Base-by-base conservation (phyloP, 2,888 invertebrate species). In the Drepanosiphum platanoidis region DNA sequence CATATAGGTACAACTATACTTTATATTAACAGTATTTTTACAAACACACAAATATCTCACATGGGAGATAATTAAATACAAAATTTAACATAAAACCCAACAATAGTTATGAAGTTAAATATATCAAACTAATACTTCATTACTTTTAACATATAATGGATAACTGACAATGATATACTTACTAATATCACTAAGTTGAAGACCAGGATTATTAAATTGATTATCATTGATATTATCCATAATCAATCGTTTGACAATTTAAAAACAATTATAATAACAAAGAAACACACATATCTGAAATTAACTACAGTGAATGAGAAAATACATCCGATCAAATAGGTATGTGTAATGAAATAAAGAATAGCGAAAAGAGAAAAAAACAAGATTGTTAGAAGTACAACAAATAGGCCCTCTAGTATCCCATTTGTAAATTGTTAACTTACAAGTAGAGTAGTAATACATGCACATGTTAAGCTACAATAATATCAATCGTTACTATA, bases 141-240 rank as follows among this genome's bases (percentile, higher is more conserved):
- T n/a, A n/a, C n/a, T n/a, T n/a, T n/a, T n/a, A n/a, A n/a, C 34
- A 75, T n/a, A 70, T 82, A 42, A 81, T 36, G 42, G 42, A 64
- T 64, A 79, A 83, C 11, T 36, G 13, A 32, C 15, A 66, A 52
- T 27, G 30, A 52, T 64, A 32, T 92, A 94, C 94, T 94, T 91
- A 94, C 94, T 92, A 92, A 94, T 94, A 93, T 94, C 94, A 92
- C 94, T 94, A 90, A 94, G 93, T 90, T 93, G 93, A 89, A 94
- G 91, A 89, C 91, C 91, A 88, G 90, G 88, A 88, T 90, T 90
- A 88, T 90, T 87, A 74, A 86, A 87, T 78, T 87, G 87, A 78
- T 86, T 87, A 79, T 90, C 92, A 66, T 84, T 77, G 18, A 77
- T 27, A 5, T 52, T 52, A 58, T 84, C 84, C 84, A 84, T 84